Evolutionary conservation across 2,888 invertebrate genomes (phyloP), one percentile per base, ranked within the genome.

Genomic region (Luperina testacea): DNA sequence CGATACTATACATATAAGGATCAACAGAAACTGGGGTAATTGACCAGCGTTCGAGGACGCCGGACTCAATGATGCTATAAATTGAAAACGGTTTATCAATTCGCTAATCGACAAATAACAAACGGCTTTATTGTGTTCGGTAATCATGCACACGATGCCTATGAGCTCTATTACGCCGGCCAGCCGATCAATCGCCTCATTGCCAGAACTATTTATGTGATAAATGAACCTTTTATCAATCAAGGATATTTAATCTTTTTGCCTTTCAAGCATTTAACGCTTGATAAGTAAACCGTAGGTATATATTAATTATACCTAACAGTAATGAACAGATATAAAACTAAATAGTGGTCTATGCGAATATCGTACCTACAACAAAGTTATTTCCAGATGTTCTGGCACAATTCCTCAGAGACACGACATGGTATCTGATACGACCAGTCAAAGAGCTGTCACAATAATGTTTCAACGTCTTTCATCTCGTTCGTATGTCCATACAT

Each of bases 81-180:
- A 96, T 96, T 95, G 94, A 94, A 94, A 94, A 92, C 93, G 93
- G 92, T 93, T 94, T 94, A 95, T 95, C 94, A 92, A 93, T 92
- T 92, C 93, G 93, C 92, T 94, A 93, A 95, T 95, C 95, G 92
- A 91, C 89, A 91, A 92, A 93, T 92, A 93, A 94, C 93, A 93
- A 94, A 94, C 90, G 92, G 89, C 90, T 91, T 91, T 92, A 94
- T 94, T 95, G 93, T 93, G 82, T 88, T 86, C 89, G 82, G 88
- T 89, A 90, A 92, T 91, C 89, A 90, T 91, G 90, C 91, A 86
- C 88, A 88, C 89, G 86, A 90, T 89, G 92, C 85, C 90, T 93
- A 92, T 91, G 91, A 91, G 90, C 89, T 90, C 89, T 92, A 92
- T 90, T 91, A 91, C 78, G 24, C 51, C 38, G 57, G 59, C 32